These are phyloP conservation scores for Lithophane socia DNA, from an alignment of 2,888 invertebrate genomes.

Conservation along the genomic window DNA sequence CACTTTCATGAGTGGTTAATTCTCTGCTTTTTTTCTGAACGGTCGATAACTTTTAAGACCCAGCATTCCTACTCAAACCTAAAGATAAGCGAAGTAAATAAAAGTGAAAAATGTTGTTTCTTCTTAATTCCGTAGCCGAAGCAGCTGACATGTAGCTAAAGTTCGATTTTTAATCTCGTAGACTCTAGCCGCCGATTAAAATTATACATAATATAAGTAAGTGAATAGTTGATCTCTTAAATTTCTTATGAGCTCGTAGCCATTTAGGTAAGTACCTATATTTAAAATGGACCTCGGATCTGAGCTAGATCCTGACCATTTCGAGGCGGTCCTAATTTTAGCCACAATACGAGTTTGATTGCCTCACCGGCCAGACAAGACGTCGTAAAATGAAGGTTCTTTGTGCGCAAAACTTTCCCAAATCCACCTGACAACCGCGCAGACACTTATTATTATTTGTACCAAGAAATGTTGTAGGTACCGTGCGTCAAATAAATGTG, in stretches of 20 bases:
- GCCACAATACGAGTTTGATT: slow-evolving; percentile 44
- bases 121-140: too few relatives aligned
- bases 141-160: too few relatives aligned
- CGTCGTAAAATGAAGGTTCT: slow-evolving; percentile 43
- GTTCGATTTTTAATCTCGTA: too few relatives aligned
- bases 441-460: slow-evolving; percentile 31
- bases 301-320: slow-evolving; percentile 47
- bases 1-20: neutral
- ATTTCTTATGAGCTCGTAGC: neutral
- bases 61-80: neutral
- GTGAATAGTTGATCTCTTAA: neutral
- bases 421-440: slow-evolving; percentile 36
- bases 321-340: slow-evolving; percentile 45
- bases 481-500: neutral
- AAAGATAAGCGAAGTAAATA: slow-evolving; percentile 20
- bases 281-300: neutral
- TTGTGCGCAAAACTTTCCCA: slow-evolving; percentile 21
- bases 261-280: neutral
- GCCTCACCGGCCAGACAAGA: slow-evolving; percentile 53
- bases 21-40: neutral
- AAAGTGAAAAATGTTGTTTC: slow-evolving; percentile 1
- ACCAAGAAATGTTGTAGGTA: neutral
- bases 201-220: neutral
- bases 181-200: neutral
- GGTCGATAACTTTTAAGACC: neutral